Evolutionary conservation across 92 coral and sea anemone genomes (phyloP), one percentile per base, ranked within the genome.

Genomic region (Siderastrea radians): DNA sequence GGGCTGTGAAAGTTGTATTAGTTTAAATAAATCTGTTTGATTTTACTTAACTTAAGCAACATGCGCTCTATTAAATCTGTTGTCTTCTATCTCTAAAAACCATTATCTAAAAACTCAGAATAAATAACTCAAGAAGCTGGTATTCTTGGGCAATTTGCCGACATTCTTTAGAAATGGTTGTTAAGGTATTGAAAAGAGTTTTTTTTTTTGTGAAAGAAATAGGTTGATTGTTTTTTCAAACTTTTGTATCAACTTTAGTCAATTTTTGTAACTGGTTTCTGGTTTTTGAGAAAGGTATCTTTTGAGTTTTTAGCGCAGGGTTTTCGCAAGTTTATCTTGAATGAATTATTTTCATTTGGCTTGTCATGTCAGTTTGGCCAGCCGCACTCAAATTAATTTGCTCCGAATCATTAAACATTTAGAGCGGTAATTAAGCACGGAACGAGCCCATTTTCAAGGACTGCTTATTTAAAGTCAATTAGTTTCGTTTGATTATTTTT

Each of bases 391-490:
- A 83, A 83, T 72, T 72, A 83, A 83, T 62, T 72, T 26, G 79
- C 51, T 59, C 62, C 64, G 49, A 72, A 38, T 83, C 87, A 83
- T 83, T 72, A 83, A 83, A 83, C 79, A 83, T 83, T 59, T n/a
- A 83, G 61, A 26, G 5, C n/a, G 6, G 43, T 83, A 59, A 72
- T 49, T 72, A 74, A 46, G 67, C 79, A 61, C 15, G 45, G 16
- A 60, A 61, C 71, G 5, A 43, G 53, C 51, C 61, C 43, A 62
- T 73, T 70, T 72, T 61, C 49, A 3, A 13, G 13, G 63, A 62
- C 80, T 83, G 87, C 79, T 83, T 83, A 83, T 59, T 83, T 83
- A 60, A 83, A 83, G 87, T 63, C 87, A 59, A 72, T 83, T 83
- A 83, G 38, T 50, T 59, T 47, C 26, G 78, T 83, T 60, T 57